Conservation (phyloP, 2,888 invertebrate genomes). For the Labia minor region DNA sequence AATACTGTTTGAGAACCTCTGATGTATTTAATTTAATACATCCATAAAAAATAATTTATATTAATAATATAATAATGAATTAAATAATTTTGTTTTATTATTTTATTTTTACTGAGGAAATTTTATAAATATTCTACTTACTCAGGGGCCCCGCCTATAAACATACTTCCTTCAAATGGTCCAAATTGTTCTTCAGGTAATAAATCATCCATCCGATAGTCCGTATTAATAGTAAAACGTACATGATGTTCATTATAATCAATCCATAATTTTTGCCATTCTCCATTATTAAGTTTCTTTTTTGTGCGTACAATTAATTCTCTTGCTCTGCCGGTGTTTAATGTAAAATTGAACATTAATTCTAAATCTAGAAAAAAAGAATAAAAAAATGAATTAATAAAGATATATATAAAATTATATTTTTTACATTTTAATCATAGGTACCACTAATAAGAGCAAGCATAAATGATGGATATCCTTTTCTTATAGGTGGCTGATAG, state of each 20-base stretch:
- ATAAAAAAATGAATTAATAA: slow-evolving; percentile 13
- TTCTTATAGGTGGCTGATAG: slow-evolving; percentile 81
- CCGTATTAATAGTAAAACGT: slow-evolving; percentile 82
- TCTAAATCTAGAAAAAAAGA: slow-evolving; percentile 55
- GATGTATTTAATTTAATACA: too few species aligned
- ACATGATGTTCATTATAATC: slow-evolving; percentile 91
- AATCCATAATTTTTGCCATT: slow-evolving; percentile 94
- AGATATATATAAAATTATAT: neutral
- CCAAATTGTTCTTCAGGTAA: slow-evolving; percentile 79
- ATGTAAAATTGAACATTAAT: slow-evolving; percentile 78
- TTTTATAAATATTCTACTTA: slow-evolving; percentile 52
- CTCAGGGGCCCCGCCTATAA: slow-evolving; percentile 86
- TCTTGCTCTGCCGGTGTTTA: slow-evolving; percentile 71
- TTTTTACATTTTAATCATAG: too few species aligned
- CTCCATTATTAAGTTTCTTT: slow-evolving; percentile 75
- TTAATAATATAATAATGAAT: too few species aligned
- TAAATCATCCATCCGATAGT: slow-evolving; percentile 77
- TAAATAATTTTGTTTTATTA: too few species aligned
- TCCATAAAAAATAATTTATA: too few species aligned
- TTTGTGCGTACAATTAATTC: slow-evolving; percentile 74
- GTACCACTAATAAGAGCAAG: slow-evolving; percentile 72
- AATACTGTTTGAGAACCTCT: too few species aligned
- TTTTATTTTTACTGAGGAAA: neutral
- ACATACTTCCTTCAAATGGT: slow-evolving; percentile 87
- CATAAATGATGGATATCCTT: slow-evolving; percentile 84